These are phyloP conservation scores for Brenthis ino DNA, from an alignment of 2,888 invertebrate genomes.

Conservation along the genomic window DNA sequence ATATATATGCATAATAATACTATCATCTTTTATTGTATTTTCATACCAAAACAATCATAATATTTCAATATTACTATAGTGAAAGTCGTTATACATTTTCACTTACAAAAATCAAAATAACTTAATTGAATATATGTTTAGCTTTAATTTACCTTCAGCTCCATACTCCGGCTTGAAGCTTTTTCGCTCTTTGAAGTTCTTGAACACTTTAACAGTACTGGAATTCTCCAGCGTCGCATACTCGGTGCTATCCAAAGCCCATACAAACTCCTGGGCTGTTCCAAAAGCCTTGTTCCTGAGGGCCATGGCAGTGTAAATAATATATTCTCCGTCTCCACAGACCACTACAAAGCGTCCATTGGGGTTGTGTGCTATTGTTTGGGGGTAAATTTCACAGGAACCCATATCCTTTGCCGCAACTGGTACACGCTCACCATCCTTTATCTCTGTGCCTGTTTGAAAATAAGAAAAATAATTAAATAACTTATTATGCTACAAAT, in stretches of 20 bases:
- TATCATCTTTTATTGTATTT: too few species aligned
- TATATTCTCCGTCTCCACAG: slow-evolving; percentile 99
- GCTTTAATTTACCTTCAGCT: slow-evolving; percentile 88
- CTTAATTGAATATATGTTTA: neutral
- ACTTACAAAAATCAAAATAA: neutral
- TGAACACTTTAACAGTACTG: slow-evolving; percentile 95
- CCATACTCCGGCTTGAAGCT: slow-evolving; percentile 98
- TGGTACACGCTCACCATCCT: slow-evolving; percentile 96
- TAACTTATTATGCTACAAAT: neutral
- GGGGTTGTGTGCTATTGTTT: slow-evolving; percentile 98
- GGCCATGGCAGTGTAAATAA: slow-evolving; percentile 99
- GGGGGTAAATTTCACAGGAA: slow-evolving; percentile 99
- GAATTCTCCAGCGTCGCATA: slow-evolving; percentile 94
- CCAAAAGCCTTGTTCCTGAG: slow-evolving; percentile 99
- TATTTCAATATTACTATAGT: neutral
- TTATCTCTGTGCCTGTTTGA: slow-evolving; percentile 84
- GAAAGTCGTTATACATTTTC: neutral
- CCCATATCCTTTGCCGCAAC: slow-evolving; percentile 99
- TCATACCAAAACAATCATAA: neutral
- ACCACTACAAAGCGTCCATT: slow-evolving; percentile 97
- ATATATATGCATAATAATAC: too few species aligned
- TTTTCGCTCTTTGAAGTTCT: slow-evolving; percentile 98
- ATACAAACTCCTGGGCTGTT: slow-evolving; percentile 98
- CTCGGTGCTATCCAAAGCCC: slow-evolving; percentile 98
- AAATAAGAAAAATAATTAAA: neutral